Evolutionary conservation across 2,888 invertebrate genomes (phyloP).

Genomic region (Bembecia ichneumoniformis): DNA sequence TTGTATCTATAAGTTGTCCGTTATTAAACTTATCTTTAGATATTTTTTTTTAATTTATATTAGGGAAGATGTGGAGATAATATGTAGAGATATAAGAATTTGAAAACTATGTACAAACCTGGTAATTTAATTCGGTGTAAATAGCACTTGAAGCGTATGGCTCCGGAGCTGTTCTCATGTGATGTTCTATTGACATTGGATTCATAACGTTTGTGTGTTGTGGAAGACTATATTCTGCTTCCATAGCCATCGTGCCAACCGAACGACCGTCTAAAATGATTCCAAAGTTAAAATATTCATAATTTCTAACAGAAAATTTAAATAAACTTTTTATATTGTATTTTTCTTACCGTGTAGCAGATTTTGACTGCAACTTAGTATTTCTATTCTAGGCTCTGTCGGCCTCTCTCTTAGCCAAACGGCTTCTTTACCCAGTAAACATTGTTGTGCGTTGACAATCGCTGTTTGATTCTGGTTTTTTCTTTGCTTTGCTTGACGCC

Average conservation of each 20-base stretch:
- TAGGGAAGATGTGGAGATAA: too few relatives aligned
- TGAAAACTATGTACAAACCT: conserved; percentile 25
- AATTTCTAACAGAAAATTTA: not conserved
- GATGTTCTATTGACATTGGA: conserved; percentile 47
- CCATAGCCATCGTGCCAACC: conserved; percentile 58
- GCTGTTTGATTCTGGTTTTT: conserved; percentile 56
- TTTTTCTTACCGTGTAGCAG: conserved; percentile 42
- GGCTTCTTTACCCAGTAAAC: conserved; percentile 61
- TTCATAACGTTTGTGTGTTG: conserved; percentile 50
- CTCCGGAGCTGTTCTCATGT: conserved; percentile 67
- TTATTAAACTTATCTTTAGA: too few relatives aligned
- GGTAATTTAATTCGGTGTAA: conserved; percentile 64
- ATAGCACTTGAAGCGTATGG: conserved; percentile 84
- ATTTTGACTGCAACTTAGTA: conserved; percentile 60
- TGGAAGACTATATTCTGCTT: conserved; percentile 63
- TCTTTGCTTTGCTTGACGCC: conserved; percentile 51
- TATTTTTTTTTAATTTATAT: too few relatives aligned
- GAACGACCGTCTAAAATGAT: conserved; percentile 44
- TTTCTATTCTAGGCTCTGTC: conserved; percentile 60
- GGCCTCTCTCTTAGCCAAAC: conserved; percentile 62
- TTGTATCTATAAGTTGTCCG: too few relatives aligned
- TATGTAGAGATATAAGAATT: not conserved
- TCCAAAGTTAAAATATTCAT: not conserved
- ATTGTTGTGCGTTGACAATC: conserved; percentile 58
- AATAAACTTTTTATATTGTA: not conserved